Conservation (phyloP, 2,797 vertebrate genomes). For the Capromys pilorides region DNA sequence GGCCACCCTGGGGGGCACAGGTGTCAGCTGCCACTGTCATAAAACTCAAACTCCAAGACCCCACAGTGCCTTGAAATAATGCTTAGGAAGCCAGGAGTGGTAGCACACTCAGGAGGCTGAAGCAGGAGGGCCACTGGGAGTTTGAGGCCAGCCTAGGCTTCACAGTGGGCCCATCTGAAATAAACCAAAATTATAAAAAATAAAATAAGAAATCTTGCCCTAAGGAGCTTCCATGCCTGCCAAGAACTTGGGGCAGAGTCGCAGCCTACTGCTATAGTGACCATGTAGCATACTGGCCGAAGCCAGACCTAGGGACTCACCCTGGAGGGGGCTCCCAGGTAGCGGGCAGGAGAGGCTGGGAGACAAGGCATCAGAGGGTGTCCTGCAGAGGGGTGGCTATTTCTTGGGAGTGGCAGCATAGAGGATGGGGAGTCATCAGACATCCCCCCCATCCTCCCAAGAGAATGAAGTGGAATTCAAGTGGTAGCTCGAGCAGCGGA, state of each 20-base stretch:
- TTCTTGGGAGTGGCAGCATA: not conserved
- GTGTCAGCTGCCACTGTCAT: not conserved
- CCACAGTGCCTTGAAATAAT: not conserved
- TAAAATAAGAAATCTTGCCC: not conserved
- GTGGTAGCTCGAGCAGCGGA: not conserved
- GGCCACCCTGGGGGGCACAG: not conserved
- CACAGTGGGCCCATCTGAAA: not conserved
- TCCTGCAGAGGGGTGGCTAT: constrained; percentile 30
- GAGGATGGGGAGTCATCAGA: not conserved
- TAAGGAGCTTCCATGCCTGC: not conserved
- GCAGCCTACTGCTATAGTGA: not conserved
- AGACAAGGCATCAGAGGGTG: constrained; percentile 20
- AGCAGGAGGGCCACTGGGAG: not conserved
- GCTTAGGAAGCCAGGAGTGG: not conserved
- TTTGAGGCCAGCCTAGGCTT: not conserved
- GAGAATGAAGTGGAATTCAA: not conserved
- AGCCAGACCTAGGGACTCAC: not conserved
- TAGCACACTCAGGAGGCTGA: not conserved
- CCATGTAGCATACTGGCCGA: not conserved
- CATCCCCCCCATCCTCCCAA: no score
- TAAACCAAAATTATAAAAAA: not conserved
- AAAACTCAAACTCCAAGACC: not conserved
- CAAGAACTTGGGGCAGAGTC: not conserved
- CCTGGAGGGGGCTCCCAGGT: constrained; percentile 22
- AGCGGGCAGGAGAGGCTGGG: constrained; percentile 38